Evolutionary conservation across 92 coral and sea anemone species (phyloP).

Genomic region (Hydrozoanthus gracilis): DNA sequence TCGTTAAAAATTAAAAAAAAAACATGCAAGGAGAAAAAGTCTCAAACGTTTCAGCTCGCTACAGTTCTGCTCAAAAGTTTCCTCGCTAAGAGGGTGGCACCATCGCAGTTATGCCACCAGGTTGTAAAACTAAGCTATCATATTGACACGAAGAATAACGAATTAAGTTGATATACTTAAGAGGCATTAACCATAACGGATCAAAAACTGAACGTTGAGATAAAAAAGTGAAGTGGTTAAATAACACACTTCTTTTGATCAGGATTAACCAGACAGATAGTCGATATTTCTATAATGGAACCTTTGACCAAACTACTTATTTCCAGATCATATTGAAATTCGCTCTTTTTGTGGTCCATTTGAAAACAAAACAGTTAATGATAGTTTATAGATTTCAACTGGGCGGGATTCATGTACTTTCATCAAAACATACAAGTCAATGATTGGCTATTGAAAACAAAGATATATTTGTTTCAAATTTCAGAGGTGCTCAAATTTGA

Average conservation of each 20-base stretch:
- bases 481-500: background rate
- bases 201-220: background rate
- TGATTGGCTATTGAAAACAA: background rate
- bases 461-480: background rate
- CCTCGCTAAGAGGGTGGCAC: no score
- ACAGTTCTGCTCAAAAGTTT: no score
- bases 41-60: no score
- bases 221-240: background rate
- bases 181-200: background rate
- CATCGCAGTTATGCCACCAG: no score
- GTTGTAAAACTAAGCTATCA: no score
- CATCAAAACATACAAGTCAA: background rate
- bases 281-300: background rate
- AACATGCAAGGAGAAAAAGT: no score
- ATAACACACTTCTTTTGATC: background rate
- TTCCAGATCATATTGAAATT: constrained; percentile 1
- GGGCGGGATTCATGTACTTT: background rate
- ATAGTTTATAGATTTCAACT: background rate
- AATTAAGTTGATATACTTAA: background rate
- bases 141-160: background rate
- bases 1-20: no score
- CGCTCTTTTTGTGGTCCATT: constrained; percentile 17
- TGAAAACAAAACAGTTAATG: background rate
- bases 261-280: no score
- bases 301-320: background rate